A percentile compares a stretch with the other conserved stretches of the same genome.
These are phyloP conservation scores for Coreius guichenoti DNA, from an alignment of 2,797 vertebrate genomes.

Conservation along the genomic window DNA sequence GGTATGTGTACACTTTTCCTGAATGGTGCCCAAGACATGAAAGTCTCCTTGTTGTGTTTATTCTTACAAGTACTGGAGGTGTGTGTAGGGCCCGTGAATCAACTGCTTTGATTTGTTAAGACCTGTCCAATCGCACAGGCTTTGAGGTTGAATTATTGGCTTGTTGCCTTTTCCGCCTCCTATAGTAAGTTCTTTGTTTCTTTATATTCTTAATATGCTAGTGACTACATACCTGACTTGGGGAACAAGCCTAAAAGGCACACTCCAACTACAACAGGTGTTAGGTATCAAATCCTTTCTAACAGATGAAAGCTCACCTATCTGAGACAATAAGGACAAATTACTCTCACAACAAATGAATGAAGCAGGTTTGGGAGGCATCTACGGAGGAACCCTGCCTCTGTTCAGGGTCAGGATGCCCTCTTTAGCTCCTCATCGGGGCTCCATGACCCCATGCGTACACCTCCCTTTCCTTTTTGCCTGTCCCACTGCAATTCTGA, in stretches of 20 bases:
- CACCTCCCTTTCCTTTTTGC: conserved; percentile 50
- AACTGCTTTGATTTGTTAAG: conserved; percentile 70
- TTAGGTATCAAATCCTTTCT: conserved; percentile 41
- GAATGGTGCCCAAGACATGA: conserved; percentile 66
- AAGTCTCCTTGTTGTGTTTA: conserved; percentile 72
- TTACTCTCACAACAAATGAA: conserved; percentile 24
- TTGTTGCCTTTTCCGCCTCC: conserved; percentile 49
- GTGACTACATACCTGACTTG: not conserved
- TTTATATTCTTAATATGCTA: conserved; percentile 38
- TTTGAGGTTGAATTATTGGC: conserved; percentile 71
- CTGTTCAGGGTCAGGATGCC: conserved; percentile 50
- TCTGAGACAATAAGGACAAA: conserved; percentile 52
- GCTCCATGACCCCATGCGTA: conserved; percentile 68
- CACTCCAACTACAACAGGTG: conserved; percentile 53
- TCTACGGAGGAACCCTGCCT: conserved; percentile 35
- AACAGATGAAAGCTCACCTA: conserved; percentile 19
- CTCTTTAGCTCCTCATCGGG: conserved; percentile 61
- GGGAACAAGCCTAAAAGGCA: not conserved
- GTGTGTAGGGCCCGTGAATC: conserved; percentile 63
- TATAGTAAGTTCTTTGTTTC: conserved; percentile 52
- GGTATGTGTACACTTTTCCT: conserved; percentile 59
- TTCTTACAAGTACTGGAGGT: conserved; percentile 67
- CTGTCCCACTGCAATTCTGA: conserved; percentile 35
- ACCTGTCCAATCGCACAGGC: conserved; percentile 68
- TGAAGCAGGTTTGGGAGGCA: conserved; percentile 44